phyloP scores from a whole-genome alignment of 2,113 vertebrate species.

The Macrotis lagotis region DNA sequence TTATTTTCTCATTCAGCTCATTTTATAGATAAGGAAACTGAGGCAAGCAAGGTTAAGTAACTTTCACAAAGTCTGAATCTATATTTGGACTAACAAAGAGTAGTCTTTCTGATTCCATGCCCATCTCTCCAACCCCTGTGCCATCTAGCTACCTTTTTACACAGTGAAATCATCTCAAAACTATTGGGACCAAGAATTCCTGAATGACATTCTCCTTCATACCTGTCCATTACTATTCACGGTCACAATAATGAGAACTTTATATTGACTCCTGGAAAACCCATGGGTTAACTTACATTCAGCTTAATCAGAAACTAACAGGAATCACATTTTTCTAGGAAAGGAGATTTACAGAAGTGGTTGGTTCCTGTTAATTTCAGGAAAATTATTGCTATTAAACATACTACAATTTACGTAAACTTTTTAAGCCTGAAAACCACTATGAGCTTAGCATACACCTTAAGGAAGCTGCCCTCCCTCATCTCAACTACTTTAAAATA shows the following conservation, averaged over 20 bases:
- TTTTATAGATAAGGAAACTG: neutral
- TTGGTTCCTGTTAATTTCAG: conserved; percentile 44
- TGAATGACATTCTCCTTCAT: conserved; percentile 36
- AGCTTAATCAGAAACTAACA: conserved; percentile 59
- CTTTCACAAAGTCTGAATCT: neutral
- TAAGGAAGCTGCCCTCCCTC: neutral
- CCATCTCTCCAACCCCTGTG: no score
- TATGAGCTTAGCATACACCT: neutral
- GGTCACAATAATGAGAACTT: neutral
- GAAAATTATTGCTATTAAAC: neutral
- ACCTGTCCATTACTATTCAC: conserved; percentile 30
- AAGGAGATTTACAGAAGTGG: conserved; percentile 37
- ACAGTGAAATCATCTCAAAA: conserved; percentile 43
- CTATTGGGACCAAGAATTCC: conserved; percentile 27
- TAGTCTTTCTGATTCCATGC: neutral
- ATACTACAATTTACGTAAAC: conserved; percentile 5
- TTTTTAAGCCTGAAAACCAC: conserved; percentile 26
- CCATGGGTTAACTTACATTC: conserved; percentile 23
- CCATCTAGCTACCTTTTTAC: neutral
- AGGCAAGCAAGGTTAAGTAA: neutral
- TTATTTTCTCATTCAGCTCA: neutral
- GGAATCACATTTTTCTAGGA: conserved; percentile 55
- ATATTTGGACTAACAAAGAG: neutral
- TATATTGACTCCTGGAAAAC: conserved; percentile 55
- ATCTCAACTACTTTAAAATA: no score